Evolutionary conservation across 2,888 invertebrate genomes (phyloP).

Genomic region (Himalopsyche anomala): DNA sequence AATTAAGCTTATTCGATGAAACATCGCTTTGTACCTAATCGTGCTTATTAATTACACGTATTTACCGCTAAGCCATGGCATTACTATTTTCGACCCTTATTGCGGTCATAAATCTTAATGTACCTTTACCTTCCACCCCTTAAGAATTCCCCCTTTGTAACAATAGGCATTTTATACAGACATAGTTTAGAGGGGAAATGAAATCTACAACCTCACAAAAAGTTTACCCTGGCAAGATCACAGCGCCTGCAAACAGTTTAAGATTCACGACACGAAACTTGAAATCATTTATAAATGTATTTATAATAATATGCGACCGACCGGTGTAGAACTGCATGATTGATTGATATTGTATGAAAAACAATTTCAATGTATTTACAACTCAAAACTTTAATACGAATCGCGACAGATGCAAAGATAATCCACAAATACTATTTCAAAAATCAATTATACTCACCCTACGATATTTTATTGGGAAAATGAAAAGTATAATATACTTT

Average conservation of each 20-base stretch:
- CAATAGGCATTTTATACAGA: neutral
- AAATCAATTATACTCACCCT: no score
- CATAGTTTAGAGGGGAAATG: constrained; percentile 16
- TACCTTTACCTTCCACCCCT: constrained; percentile 9
- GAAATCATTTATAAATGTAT: no score
- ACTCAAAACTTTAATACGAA: no score
- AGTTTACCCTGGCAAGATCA: constrained; percentile 19
- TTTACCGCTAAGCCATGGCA: constrained; percentile 23
- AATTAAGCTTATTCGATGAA: constrained; percentile 20
- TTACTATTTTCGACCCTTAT: constrained; percentile 44
- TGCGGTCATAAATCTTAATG: constrained; percentile 47
- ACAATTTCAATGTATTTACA: no score
- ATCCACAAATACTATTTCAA: no score
- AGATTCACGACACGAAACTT: no score
- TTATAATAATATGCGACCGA: no score
- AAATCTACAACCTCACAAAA: constrained; percentile 4
- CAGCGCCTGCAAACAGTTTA: neutral
- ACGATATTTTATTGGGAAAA: no score
- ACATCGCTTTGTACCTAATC: constrained; percentile 22
- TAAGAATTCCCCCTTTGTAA: neutral
- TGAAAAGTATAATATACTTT: no score
- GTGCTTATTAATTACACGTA: constrained; percentile 28
- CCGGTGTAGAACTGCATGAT: no score
- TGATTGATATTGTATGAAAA: no score
- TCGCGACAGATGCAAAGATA: no score